A percentile compares a stretch with the other conserved stretches of the same genome.
Conservation (phyloP, 2,113 vertebrate species). For the Ahaetulla prasina region DNA sequence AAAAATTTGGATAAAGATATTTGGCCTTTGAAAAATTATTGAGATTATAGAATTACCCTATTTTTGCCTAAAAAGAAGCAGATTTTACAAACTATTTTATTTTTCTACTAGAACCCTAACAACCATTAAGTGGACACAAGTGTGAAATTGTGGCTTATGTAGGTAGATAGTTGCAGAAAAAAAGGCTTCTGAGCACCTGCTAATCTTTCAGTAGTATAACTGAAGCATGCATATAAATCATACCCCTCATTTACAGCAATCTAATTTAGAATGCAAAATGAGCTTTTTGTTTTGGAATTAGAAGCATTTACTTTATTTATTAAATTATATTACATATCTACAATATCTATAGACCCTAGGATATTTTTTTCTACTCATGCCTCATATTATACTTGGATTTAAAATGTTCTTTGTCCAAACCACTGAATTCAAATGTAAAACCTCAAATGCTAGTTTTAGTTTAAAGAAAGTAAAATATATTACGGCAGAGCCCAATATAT, state of each 20-base stretch:
- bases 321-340: neutral
- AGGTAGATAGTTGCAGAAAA: neutral
- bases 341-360: neutral
- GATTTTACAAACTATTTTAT: neutral
- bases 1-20: neutral
- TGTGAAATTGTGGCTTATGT: neutral
- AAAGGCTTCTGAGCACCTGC: neutral
- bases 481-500: neutral
- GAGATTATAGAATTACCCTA: neutral
- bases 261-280: neutral
- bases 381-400: neutral
- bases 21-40: neutral
- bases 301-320: neutral
- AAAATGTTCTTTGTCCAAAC: neutral
- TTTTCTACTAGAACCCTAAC: neutral
- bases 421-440: neutral
- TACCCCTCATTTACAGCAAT: neutral
- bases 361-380: neutral
- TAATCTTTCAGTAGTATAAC: neutral
- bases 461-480: neutral
- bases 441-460: neutral
- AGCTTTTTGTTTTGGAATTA: neutral
- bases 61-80: neutral
- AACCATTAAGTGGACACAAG: neutral
- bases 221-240: neutral